Conservation (phyloP, 2,888 invertebrate species). For the Muschampia plurimacula region DNA sequence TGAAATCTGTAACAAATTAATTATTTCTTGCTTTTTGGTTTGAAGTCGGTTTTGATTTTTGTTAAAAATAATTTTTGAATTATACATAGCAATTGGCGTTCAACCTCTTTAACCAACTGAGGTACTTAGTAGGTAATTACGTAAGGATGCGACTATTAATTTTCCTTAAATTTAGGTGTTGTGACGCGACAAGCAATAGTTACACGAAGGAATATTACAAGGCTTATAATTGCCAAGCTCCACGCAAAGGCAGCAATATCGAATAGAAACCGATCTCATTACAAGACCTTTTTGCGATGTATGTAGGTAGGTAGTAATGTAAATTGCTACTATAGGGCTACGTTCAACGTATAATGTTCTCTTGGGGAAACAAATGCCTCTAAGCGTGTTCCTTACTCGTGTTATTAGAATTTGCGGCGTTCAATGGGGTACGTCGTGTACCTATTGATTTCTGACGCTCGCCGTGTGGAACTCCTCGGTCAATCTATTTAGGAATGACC, state of each 20-base stretch:
- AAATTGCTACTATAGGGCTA: constrained; percentile 36
- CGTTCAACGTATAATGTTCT: constrained; percentile 39
- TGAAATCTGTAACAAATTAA: too few relatives aligned
- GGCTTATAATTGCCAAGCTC: constrained; percentile 6
- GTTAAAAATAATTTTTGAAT: too few relatives aligned
- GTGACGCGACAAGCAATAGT: not conserved
- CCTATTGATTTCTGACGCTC: constrained; percentile 25
- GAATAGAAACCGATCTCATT: constrained; percentile 36
- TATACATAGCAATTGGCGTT: too few relatives aligned
- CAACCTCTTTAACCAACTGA: not conserved
- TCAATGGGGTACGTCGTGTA: constrained; percentile 22
- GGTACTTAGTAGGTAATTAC: too few relatives aligned
- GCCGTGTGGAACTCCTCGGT: constrained; percentile 10
- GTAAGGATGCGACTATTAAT: too few relatives aligned
- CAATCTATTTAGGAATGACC: not conserved
- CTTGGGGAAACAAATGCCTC: constrained; percentile 56
- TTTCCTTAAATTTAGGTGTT: not conserved
- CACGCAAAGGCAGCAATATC: constrained; percentile 9
- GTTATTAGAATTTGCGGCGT: constrained; percentile 55
- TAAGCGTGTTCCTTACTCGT: constrained; percentile 52
- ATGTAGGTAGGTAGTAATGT: constrained; percentile 33
- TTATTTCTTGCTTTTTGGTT: too few relatives aligned
- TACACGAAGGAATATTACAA: not conserved
- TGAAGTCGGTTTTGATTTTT: too few relatives aligned
- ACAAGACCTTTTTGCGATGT: constrained; percentile 38